A percentile compares a stretch with the other conserved stretches of the same genome.
phyloP scores from a whole-genome alignment of 2,113 vertebrate genomes.

The Urocynchramus pylzowi region DNA sequence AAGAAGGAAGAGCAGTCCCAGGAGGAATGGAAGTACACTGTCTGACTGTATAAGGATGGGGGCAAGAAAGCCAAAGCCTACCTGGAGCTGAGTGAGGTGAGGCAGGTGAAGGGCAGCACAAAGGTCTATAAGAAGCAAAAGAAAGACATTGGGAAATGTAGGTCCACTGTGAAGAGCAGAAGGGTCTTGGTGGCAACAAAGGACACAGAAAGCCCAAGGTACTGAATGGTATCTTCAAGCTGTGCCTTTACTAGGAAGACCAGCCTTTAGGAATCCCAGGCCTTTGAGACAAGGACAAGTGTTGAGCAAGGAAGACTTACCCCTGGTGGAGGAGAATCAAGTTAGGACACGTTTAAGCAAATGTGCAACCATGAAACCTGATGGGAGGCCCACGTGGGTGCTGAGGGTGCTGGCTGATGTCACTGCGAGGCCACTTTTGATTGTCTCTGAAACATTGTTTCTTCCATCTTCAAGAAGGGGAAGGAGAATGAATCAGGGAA shows the following conservation, averaged over 20 bases:
- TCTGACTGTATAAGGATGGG: background rate
- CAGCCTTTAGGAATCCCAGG: background rate
- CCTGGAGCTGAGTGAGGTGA: background rate
- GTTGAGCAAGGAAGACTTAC: background rate
- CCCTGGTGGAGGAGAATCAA: background rate
- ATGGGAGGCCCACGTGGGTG: rapidly evolving
- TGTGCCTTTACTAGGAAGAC: background rate
- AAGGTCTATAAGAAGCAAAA: background rate
- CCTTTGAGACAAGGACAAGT: background rate
- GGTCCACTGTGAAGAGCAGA: background rate
- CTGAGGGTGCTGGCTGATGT: background rate
- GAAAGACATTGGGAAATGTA: background rate
- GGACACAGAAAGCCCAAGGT: background rate
- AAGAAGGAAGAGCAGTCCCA: background rate
- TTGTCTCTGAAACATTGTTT: background rate
- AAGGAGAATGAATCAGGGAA: background rate
- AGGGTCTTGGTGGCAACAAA: background rate
- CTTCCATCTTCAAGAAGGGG: background rate
- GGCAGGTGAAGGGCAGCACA: background rate
- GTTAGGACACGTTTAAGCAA: background rate
- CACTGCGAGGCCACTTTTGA: background rate
- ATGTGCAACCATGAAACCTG: background rate
- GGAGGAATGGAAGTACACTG: background rate
- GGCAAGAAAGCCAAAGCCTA: background rate
- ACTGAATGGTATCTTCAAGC: background rate